Base-by-base conservation (phyloP, 2,797 vertebrate genomes). In the Manis javanica region DNA sequence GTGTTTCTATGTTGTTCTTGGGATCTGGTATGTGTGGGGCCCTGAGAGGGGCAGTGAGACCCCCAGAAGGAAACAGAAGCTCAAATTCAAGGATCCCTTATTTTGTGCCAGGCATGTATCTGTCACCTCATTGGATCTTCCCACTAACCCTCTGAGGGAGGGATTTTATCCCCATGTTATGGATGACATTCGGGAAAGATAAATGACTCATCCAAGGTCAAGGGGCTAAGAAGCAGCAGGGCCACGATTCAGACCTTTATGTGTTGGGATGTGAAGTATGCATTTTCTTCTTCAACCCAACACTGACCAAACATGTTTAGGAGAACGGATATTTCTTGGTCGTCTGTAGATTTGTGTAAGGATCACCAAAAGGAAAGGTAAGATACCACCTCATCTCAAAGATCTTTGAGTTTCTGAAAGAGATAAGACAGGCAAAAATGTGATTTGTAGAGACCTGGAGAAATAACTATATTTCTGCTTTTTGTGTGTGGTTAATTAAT, bases 401-500 rank as follows among this genome's bases (percentile, higher is more conserved):
- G 59, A 59, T 64, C 69, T 74, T 63, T 72, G 24, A 61, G 51
- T 88, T 87, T 88, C 86, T 53, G 15, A 77, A 79, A 46, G 23
- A 83, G 69, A n/a, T 79, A 64, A 51, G 21, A n/a, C 7, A 59
- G 26, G 23, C 24, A 79, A 26, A 71, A 53, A 8, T 7, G 31
- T 66, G 29, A 37, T 57, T 24, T 71, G 74, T n/a, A 89, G 78
- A 63, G 18, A 61, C 5, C 11, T 49, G 49, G 49, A 24, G 59
- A 19, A 71, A 14, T 71, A 59, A 64, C 91, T 61, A 53, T 15
- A 11, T 39, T 85, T 53, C 49, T 57, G 74, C 24, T 37, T 24
- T 79, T 14, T 49, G 19, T 19, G 3, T 29, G 10, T 75, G 63
- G 64, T 87, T 96, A 90, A 82, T 84, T 79, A 77, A 11, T 87